Base-by-base conservation (phyloP, 1,140 invertebrate genomes). In the Euwallacea fornicatus region DNA sequence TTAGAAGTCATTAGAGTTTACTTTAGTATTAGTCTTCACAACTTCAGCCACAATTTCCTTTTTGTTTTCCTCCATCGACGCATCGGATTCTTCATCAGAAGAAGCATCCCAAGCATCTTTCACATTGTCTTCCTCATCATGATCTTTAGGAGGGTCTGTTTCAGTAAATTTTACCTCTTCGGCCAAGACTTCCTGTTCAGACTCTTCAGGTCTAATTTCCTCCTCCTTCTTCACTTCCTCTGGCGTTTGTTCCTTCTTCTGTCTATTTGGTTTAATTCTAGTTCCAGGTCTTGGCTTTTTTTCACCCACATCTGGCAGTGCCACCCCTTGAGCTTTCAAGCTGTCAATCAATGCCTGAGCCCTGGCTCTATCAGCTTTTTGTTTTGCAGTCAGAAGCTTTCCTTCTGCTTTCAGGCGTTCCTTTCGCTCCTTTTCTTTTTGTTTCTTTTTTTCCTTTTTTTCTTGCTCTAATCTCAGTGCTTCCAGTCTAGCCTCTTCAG, bases 401-500 rank as follows among this genome's bases (percentile, higher is more conserved):
- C 97, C 97, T 85, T 98, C 96, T 21, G 93, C 93, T 81, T 98
- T 98, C 46, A 97, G 82, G 78, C 93, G 86, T 80, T 97, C 94
- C 82, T 93, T 95, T 69, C 91, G 88, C 79, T 98, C 96, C 76
- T 98, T 98, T 84, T 98, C 95, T 79, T 96, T 97, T 76, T 94
- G 88, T 79, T 98, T 99, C 79, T 96, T 96, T 73, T 88, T 89
- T 76, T 96, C 92, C 80, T 96, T 97, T 64, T 88, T 86, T 82
- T 95, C 96, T 81, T 93, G 89, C 81, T 96, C 94, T 72, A 93
- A 81, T 50, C 70, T 69, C 46, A 93, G 79, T 70, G 92, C 88
- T 84, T 94, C 92, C 68, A 91, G 82, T 60, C 91, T 86, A 41
- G 87, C 86, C 62, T 83, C 83, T 78, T 94, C 91, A 21, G 88